Conservation (phyloP, 1,140 invertebrate species). For the Artemia franciscana region DNA sequence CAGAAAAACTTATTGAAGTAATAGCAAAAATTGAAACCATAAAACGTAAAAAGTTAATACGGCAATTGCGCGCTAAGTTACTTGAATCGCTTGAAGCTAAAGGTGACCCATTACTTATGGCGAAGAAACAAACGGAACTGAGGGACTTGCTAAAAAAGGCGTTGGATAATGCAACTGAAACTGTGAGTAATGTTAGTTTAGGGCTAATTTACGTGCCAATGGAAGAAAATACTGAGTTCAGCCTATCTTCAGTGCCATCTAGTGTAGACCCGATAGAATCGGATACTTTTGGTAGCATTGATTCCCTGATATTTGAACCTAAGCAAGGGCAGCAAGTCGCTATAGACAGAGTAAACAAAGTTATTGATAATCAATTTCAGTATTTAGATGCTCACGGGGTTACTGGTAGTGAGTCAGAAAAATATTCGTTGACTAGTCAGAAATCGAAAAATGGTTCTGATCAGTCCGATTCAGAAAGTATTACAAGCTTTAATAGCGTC, state of each 20-base stretch:
- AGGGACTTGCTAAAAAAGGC: slow-evolving; percentile 9
- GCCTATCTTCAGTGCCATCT: slow-evolving; percentile 5
- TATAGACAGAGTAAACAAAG: slow-evolving; percentile 8
- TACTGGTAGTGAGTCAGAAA: not conserved
- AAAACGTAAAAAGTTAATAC: slow-evolving; percentile 3
- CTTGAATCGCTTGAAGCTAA: slow-evolving; percentile 5
- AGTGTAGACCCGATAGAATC: slow-evolving; percentile 14
- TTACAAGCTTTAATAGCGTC: slow-evolving; percentile 15
- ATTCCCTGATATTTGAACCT: slow-evolving; percentile 19
- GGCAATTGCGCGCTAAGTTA: slow-evolving; percentile 3
- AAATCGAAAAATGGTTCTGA: not conserved
- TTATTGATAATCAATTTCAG: slow-evolving; percentile 6
- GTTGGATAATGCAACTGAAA: slow-evolving; percentile 10
- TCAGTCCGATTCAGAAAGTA: slow-evolving; percentile 12
- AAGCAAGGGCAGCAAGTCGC: slow-evolving; percentile 13
- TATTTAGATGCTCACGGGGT: slow-evolving; percentile 7
- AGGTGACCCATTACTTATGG: slow-evolving; percentile 3
- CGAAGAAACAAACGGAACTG: slow-evolving; percentile 8
- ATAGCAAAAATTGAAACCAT: not conserved
- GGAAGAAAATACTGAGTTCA: slow-evolving; percentile 13
- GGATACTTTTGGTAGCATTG: slow-evolving; percentile 18
- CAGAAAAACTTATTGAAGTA: not conserved
- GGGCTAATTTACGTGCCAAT: slow-evolving; percentile 20
- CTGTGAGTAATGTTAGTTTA: slow-evolving; percentile 17
- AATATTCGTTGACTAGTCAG: not conserved